Evolutionary conservation across 53 echinoderm and acorn worm genomes (phyloP), one percentile per base, ranked within the genome.

Genomic region (Stichopus horrens): DNA sequence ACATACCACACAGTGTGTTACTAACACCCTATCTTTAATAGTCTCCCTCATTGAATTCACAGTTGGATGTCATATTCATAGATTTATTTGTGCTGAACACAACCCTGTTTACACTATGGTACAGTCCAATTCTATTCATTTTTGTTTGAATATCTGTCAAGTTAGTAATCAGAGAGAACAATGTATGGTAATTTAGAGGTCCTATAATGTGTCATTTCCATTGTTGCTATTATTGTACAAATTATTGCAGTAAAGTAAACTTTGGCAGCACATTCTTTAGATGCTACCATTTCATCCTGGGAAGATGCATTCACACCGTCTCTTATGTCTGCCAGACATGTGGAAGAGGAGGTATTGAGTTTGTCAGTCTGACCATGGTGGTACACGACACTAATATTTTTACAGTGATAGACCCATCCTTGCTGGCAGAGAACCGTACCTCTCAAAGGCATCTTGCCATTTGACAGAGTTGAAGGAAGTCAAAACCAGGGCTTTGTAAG

Each of bases 51-150:
- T 81, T 81, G 81, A 57, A 21, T 57, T 81, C 81, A 56, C 81
- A 81, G 81, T 58, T 58, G 81, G 81, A 81, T 81, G 57, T 81
- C 81, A 7, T 81, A 21, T 58, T 57, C 81, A 21, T 81, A 56
- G 57, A 81, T 81, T 81, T 57, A 81, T 81, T n/a, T 56, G 23
- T 21, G 16, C n/a, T 81, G 6, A 11, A 57, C 21, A 22, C 10
- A n/a, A 21, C 81, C 23, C n/a, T 57, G 4, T 56, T 57, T 21
- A 21, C 19, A 56, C 16, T 58, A n/a, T 81, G 81, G 81, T 81
- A 56, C 57, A 56, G 19, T 81, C 81, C 56, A 56, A 6, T 10
- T 57, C 11, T n/a, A n/a, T 56, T 5, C 16, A 4, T 22, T 81
- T 58, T 22, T 11, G 57, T 16, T 14, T 58, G 23, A 11, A 57